Evolutionary conservation across 1,140 invertebrate species (phyloP).

Genomic region (Popillia japonica): DNA sequence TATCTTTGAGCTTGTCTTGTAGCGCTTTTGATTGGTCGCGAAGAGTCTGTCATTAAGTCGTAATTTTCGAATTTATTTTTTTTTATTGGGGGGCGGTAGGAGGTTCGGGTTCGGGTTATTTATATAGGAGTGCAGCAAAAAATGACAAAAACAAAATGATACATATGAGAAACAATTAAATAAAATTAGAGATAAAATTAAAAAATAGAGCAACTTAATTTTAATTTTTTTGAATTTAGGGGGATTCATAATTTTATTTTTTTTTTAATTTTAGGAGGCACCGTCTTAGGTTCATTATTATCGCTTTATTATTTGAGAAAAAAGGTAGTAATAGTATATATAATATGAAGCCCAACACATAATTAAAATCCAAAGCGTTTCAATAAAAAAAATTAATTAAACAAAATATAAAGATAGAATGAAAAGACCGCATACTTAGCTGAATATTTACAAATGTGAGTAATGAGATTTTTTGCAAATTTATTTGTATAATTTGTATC

Average conservation of each 20-base stretch:
- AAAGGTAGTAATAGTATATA: not conserved
- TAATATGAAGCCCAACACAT: not conserved
- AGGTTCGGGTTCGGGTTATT: conserved; percentile 53
- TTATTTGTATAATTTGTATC: not conserved
- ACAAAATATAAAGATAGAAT: not conserved
- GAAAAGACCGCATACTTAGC: not conserved
- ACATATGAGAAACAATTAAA: conserved; percentile 52
- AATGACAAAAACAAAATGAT: conserved; percentile 66
- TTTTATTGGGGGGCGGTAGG: not conserved
- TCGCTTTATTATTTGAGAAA: too few species aligned
- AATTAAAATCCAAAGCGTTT: not conserved
- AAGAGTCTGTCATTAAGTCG: conserved; percentile 72
- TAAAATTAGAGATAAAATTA: not conserved
- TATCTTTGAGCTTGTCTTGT: conserved; percentile 87
- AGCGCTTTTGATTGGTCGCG: conserved; percentile 84
- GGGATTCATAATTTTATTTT: too few species aligned
- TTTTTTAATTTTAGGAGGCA: too few species aligned
- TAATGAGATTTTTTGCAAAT: not conserved
- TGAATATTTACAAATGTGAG: not conserved
- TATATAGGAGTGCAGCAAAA: conserved; percentile 68
- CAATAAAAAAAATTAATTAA: conserved; percentile 7
- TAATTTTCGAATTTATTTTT: conserved; percentile 29
- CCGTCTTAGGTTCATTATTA: too few species aligned
- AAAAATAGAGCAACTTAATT: conserved; percentile 2
- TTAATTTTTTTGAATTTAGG: too few species aligned